Evolutionary conservation across 1,140 invertebrate species (phyloP).

Genomic region (Drosophila varians): DNA sequence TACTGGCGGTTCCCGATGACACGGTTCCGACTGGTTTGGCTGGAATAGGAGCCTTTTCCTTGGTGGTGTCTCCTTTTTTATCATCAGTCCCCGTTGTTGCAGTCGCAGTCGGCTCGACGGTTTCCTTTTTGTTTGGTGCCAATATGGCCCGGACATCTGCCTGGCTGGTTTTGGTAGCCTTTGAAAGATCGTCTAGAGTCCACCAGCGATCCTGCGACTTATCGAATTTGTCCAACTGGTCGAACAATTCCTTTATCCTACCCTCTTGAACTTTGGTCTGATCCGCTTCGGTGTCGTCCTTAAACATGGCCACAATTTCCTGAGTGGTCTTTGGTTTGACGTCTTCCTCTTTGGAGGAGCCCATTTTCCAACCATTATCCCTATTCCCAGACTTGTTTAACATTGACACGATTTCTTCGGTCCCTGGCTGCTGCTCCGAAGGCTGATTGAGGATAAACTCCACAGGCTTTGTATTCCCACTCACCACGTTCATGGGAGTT

Average conservation of each 20-base stretch:
- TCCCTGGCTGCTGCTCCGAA: background rate
- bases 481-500: background rate
- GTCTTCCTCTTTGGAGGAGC: background rate
- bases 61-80: background rate
- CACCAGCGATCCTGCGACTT: background rate
- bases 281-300: background rate
- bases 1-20: background rate
- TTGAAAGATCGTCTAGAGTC: background rate
- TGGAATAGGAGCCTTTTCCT: no score
- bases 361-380: background rate
- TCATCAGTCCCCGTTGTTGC: no score
- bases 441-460: background rate
- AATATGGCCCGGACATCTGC: background rate
- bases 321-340: background rate
- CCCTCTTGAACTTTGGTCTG: background rate
- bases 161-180: background rate
- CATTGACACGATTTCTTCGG: background rate
- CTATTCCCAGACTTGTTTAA: background rate
- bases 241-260: background rate
- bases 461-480: background rate
- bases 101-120: background rate
- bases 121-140: background rate
- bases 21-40: no score
- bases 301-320: constrained; percentile 16
- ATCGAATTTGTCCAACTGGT: background rate